phyloP scores from a whole-genome alignment of 1,140 invertebrate species.

The Euura saliciscinereae region DNA sequence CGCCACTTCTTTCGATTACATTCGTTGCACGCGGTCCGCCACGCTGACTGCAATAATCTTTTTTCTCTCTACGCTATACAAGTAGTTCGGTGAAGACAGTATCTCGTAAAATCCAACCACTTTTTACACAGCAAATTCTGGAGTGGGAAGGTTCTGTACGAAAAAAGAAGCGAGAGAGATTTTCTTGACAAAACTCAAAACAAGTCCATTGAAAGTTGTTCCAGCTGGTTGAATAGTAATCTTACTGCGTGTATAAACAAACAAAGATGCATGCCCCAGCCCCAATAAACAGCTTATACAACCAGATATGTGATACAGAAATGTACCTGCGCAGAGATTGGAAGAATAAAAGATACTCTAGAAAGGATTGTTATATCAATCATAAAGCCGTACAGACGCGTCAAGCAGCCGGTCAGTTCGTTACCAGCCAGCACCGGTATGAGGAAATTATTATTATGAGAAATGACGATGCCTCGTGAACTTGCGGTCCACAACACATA shows the following conservation, averaged over 20 bases:
- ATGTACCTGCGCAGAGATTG: background rate
- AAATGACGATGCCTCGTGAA: slow-evolving; percentile 29
- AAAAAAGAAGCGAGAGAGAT: background rate
- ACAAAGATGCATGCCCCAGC: background rate
- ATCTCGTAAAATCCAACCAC: background rate
- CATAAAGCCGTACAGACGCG: slow-evolving; percentile 46
- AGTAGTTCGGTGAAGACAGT: background rate
- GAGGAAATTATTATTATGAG: slow-evolving; percentile 54
- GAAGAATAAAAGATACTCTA: slow-evolving; percentile 25
- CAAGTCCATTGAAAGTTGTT: too few species aligned
- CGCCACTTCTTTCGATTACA: slow-evolving; percentile 4
- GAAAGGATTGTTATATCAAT: slow-evolving; percentile 48
- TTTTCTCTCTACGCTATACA: background rate
- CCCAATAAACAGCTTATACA: background rate
- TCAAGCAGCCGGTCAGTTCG: slow-evolving; percentile 47
- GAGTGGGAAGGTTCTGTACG: background rate
- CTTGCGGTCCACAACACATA: background rate
- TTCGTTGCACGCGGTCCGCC: background rate
- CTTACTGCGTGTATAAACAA: too few species aligned
- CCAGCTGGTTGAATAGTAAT: too few species aligned
- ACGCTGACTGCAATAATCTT: background rate
- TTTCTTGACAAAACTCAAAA: background rate
- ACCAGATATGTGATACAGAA: background rate
- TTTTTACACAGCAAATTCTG: slow-evolving; percentile 2
- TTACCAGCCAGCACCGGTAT: slow-evolving; percentile 39